Conservation (phyloP, 2,797 vertebrate species). For the Acanthurus leucopareius region DNA sequence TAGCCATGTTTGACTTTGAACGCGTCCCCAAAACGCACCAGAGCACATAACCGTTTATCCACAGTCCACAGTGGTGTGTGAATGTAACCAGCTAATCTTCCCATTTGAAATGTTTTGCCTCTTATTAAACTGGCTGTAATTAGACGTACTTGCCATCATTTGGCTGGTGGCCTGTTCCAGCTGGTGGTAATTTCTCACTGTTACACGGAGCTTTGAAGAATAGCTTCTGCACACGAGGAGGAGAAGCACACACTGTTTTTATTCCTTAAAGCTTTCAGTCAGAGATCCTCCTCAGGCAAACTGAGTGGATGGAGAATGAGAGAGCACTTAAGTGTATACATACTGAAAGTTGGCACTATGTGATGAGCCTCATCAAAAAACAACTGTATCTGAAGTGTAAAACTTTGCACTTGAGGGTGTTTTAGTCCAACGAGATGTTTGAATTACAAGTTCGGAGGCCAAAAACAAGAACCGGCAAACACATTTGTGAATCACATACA, state of each 20-base stretch:
- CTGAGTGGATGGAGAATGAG: neutral
- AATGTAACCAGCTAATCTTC: neutral
- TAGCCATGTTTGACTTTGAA: conserved; percentile 9
- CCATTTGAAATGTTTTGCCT: neutral
- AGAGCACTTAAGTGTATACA: neutral
- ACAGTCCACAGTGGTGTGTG: neutral
- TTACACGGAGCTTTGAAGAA: neutral
- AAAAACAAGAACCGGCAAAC: too few species aligned
- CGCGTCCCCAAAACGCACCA: neutral
- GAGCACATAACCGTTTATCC: neutral
- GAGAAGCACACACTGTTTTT: neutral
- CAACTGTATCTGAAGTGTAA: neutral
- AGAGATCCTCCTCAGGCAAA: neutral
- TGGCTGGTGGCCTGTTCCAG: conserved; percentile 42
- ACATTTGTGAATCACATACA: too few species aligned
- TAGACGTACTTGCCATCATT: conserved; percentile 24
- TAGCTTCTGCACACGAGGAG: neutral
- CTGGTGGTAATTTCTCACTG: conserved; percentile 53
- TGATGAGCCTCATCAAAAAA: neutral
- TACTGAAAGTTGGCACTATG: neutral
- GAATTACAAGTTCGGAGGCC: too few species aligned
- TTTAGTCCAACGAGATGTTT: neutral
- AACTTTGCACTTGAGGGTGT: neutral
- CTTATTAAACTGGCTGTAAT: conserved; percentile 26
- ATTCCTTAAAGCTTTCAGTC: neutral